These are phyloP conservation scores for Amblyopsis hoosieri DNA, from an alignment of 2,797 vertebrate genomes.

Conservation along the genomic window DNA sequence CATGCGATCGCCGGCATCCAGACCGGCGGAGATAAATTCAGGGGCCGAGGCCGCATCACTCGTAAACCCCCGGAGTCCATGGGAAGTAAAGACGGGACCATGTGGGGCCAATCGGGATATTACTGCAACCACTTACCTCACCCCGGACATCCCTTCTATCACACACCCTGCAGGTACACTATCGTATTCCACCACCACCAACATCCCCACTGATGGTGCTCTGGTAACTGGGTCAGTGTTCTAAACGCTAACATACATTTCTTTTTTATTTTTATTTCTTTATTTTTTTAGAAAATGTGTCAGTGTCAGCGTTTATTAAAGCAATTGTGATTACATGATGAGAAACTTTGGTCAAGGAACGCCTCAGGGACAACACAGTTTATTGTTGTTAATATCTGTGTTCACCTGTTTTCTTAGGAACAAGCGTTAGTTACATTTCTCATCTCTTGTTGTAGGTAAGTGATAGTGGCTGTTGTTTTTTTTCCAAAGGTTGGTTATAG, in stretches of 20 bases:
- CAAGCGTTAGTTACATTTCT: constrained; percentile 6
- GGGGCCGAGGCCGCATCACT: constrained; percentile 11
- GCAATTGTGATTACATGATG: background rate
- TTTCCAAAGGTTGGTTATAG: constrained; percentile 8
- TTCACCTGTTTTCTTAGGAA: background rate
- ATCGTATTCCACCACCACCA: constrained; percentile 17
- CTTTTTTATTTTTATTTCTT: background rate
- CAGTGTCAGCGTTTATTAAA: background rate
- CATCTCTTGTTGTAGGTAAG: background rate
- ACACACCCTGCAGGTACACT: constrained; percentile 80
- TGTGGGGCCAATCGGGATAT: constrained; percentile 81
- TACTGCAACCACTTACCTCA: constrained; percentile 77
- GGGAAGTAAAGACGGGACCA: constrained; percentile 63
- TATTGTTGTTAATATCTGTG: background rate
- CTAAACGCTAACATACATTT: background rate
- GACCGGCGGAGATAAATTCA: constrained; percentile 18
- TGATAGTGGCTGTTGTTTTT: background rate
- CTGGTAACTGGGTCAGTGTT: background rate
- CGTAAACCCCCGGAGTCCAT: constrained; percentile 28
- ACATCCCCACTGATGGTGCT: background rate
- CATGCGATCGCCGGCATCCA: constrained; percentile 46
- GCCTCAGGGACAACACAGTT: background rate
- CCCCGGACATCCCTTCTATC: constrained; percentile 77
- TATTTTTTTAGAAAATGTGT: background rate
- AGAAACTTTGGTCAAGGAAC: constrained; percentile 1